These are phyloP conservation scores for Pelecanoides urinatrix DNA, from an alignment of 2,113 vertebrate genomes.

Conservation along the genomic window DNA sequence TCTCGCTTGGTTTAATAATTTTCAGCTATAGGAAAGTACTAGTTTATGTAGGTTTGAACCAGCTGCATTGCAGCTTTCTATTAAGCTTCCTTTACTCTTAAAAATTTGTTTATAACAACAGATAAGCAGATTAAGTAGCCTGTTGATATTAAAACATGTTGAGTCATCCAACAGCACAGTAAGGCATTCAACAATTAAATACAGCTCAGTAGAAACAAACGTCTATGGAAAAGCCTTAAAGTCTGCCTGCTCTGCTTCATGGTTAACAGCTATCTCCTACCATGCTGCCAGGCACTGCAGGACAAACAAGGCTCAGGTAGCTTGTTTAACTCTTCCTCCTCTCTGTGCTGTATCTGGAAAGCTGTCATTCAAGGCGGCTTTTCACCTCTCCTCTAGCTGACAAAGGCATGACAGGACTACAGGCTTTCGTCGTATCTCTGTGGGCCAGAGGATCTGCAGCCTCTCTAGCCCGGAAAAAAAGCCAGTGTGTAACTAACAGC, in stretches of 20 bases:
- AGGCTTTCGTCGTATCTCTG: fast-evolving
- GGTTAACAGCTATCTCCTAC: not conserved
- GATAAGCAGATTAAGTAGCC: not conserved
- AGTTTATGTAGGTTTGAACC: not conserved
- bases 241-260: not conserved
- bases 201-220: not conserved
- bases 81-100: not conserved
- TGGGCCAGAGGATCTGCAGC: not conserved
- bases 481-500: not conserved
- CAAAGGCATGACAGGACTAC: not conserved
- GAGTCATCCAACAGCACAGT: not conserved
- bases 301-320: not conserved
- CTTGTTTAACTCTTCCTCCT: not conserved
- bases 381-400: not conserved
- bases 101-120: not conserved
- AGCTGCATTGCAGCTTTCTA: not conserved
- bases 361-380: not conserved
- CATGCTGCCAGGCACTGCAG: not conserved
- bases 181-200: not conserved
- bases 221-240: not conserved
- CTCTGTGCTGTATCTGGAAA: not conserved
- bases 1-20: not conserved
- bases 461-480: not conserved
- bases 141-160: not conserved
- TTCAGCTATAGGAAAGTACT: not conserved